Conservation (phyloP, 2,113 vertebrate species). For the Ctenodactylus gundi region DNA sequence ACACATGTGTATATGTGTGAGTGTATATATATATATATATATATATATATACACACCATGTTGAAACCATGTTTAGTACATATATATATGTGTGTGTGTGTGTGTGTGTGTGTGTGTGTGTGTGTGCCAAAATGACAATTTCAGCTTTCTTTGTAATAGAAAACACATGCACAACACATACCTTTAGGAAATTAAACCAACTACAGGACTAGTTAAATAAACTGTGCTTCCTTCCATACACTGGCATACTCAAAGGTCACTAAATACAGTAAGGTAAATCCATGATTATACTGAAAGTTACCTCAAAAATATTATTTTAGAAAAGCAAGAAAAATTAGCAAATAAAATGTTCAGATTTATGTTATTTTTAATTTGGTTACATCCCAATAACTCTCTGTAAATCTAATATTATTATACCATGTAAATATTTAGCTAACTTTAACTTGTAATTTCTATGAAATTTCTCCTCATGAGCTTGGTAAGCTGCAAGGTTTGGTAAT, state of each 20-base stretch:
- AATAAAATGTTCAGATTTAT: neutral
- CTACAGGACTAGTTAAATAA: neutral
- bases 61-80: too few species aligned
- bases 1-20: too few species aligned
- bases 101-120: too few species aligned
- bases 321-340: neutral
- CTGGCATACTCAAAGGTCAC: neutral
- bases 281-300: neutral
- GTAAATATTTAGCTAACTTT: neutral
- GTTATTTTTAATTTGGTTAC: neutral
- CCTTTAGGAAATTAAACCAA: neutral
- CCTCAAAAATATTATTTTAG: neutral
- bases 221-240: too few species aligned
- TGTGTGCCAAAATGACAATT: neutral
- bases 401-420: neutral
- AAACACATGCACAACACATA: neutral
- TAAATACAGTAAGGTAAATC: neutral
- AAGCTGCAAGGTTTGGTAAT: slow-evolving; percentile 19
- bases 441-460: slow-evolving; percentile 32
- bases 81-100: too few species aligned
- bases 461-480: slow-evolving; percentile 13
- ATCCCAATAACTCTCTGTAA: neutral
- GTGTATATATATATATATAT: neutral
- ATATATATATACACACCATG: too few species aligned
- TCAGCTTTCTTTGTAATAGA: neutral